These are phyloP conservation scores for Timema podura DNA, from an alignment of 2,888 invertebrate species.

Conservation along the genomic window DNA sequence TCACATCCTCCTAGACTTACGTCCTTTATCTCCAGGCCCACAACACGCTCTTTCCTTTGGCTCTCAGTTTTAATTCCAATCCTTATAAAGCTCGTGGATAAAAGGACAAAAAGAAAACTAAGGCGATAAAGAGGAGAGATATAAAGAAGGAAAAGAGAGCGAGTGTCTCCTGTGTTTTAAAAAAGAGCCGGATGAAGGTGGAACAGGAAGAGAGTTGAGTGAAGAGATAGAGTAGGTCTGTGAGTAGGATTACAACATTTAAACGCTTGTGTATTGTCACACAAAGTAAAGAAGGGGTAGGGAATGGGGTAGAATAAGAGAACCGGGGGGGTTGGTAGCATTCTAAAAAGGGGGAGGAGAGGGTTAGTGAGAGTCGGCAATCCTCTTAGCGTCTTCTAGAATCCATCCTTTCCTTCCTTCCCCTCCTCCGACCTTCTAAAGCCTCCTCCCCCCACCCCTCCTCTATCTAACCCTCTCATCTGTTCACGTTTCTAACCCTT, in stretches of 20 bases:
- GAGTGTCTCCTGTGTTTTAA: slow-evolving; percentile 19
- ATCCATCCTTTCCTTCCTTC: slow-evolving; percentile 20
- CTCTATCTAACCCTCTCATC: slow-evolving; percentile 8
- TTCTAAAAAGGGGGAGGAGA: slow-evolving; percentile 15
- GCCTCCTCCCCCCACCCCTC: slow-evolving; percentile 12
- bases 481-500: slow-evolving; percentile 24
- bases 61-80: slow-evolving; percentile 29
- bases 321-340: slow-evolving; percentile 18
- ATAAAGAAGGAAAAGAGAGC: too few species aligned
- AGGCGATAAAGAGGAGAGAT: not conserved
- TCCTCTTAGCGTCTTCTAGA: slow-evolving; percentile 29
- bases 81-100: slow-evolving; percentile 26
- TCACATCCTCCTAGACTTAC: too few species aligned
- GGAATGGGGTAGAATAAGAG: slow-evolving; percentile 14
- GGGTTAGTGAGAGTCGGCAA: slow-evolving; percentile 17
- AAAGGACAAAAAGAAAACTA: slow-evolving; percentile 3
- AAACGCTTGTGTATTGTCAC: slow-evolving; percentile 34
- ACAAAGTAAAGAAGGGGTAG: slow-evolving; percentile 18
- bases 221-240: slow-evolving; percentile 24
- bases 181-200: slow-evolving; percentile 21
- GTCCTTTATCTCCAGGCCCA: too few species aligned
- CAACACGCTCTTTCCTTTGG: too few species aligned
- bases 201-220: slow-evolving; percentile 14
- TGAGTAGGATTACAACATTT: slow-evolving; percentile 34
- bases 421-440: slow-evolving; percentile 8